These are phyloP conservation scores for Drosophila parvula DNA, from an alignment of 1,140 invertebrate genomes.

Conservation along the genomic window DNA sequence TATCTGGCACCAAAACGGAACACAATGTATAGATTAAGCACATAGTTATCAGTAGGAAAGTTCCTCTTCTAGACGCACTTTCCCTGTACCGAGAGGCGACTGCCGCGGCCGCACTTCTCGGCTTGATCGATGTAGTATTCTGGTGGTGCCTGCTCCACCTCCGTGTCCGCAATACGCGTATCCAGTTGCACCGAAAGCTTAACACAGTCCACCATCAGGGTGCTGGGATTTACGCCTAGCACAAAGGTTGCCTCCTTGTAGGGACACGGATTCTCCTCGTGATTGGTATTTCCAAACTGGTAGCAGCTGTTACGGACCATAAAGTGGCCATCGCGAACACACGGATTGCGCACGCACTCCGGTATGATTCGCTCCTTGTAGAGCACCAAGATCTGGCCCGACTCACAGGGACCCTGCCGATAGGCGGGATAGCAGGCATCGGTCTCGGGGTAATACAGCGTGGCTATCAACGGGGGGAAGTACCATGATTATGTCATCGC, in stretches of 20 bases:
- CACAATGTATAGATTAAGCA: constrained; percentile 8
- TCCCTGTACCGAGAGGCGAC: constrained; percentile 53
- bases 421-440: constrained; percentile 87
- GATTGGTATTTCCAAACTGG: constrained; percentile 75
- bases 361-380: constrained; percentile 85
- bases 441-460: constrained; percentile 86
- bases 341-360: constrained; percentile 87
- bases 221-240: constrained; percentile 85
- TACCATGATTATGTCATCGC: constrained; percentile 54
- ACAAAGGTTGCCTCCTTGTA: constrained; percentile 82
- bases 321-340: constrained; percentile 85
- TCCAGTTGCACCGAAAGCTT: constrained; percentile 70
- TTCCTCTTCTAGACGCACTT: constrained; percentile 28
- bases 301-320: constrained; percentile 85
- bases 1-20: constrained; percentile 16
- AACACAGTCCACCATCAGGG: constrained; percentile 84
- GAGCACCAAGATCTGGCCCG: constrained; percentile 86
- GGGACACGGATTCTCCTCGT: constrained; percentile 67
- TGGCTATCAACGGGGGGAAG: constrained; percentile 81
- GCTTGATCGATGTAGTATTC: constrained; percentile 67
- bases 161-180: constrained; percentile 64
- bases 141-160: constrained; percentile 29
- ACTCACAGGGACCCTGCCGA: constrained; percentile 86
- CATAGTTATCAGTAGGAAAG: background rate
- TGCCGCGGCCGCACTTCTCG: constrained; percentile 69